A percentile compares a stretch with the other conserved stretches of the same genome.
These are phyloP conservation scores for Carcharodon carcharias DNA, from an alignment of 2,797 vertebrate species.

Conservation along the genomic window DNA sequence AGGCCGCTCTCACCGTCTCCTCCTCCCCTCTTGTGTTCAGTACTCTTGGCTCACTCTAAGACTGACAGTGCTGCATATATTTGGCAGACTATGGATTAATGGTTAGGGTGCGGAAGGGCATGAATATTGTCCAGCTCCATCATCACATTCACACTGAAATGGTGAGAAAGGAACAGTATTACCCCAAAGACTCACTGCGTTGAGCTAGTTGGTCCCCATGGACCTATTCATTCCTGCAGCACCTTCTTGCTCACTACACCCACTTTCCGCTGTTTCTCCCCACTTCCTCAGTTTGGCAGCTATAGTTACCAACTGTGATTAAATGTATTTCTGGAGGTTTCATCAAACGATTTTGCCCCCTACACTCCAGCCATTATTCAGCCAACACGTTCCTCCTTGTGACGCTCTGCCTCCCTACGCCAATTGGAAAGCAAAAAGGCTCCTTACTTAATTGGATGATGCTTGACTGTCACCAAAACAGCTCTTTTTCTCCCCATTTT, in stretches of 20 bases:
- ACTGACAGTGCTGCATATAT: neutral
- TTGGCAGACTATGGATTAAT: neutral
- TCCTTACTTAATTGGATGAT: too few relatives aligned
- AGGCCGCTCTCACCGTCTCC: neutral
- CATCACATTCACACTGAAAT: neutral
- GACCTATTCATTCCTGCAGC: neutral
- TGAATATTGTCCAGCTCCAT: neutral
- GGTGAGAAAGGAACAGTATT: neutral
- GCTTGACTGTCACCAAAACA: too few relatives aligned
- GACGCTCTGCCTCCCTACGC: too few relatives aligned
- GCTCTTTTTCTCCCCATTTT: too few relatives aligned
- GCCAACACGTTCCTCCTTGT: too few relatives aligned
- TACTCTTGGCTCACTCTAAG: neutral
- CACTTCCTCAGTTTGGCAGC: too few relatives aligned
- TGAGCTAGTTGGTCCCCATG: neutral
- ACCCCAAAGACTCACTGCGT: neutral
- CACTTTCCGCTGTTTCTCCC: neutral
- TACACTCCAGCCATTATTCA: too few relatives aligned
- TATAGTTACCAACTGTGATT: too few relatives aligned
- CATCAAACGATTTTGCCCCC: too few relatives aligned
- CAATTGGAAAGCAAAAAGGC: too few relatives aligned
- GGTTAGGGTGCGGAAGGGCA: neutral
- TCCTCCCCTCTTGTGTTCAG: neutral
- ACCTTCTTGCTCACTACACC: neutral
- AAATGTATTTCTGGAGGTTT: too few relatives aligned